These are phyloP conservation scores for Enteromius afrohamiltoni DNA, from an alignment of 2,797 vertebrate species.

Conservation along the genomic window DNA sequence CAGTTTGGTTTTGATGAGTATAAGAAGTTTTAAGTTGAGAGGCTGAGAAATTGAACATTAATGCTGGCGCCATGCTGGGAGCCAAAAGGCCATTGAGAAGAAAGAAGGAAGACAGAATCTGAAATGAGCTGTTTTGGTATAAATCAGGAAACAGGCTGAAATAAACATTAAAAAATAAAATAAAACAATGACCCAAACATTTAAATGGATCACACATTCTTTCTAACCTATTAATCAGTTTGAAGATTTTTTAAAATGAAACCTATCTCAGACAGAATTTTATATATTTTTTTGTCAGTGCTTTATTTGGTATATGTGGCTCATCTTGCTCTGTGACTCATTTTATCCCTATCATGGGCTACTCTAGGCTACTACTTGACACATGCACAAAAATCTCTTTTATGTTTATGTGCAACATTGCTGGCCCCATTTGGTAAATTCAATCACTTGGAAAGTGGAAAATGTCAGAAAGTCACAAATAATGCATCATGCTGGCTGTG, in stretches of 20 bases:
- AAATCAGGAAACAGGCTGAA: neutral
- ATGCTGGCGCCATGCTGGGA: constrained; percentile 34
- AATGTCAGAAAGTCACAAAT: constrained; percentile 59
- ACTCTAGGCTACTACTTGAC: neutral
- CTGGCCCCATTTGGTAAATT: constrained; percentile 54
- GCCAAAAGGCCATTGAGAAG: constrained; percentile 37
- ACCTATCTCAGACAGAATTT: neutral
- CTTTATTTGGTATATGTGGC: neutral
- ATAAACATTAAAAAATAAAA: neutral
- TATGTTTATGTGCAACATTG: constrained; percentile 2
- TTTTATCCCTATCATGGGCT: neutral
- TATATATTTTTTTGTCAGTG: neutral
- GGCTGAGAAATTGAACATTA: constrained; percentile 52
- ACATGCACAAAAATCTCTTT: constrained; percentile 8
- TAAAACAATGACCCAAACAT: neutral
- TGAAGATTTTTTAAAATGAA: neutral
- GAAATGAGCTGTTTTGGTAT: constrained; percentile 45
- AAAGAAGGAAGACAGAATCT: constrained; percentile 43
- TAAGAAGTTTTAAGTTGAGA: constrained; percentile 43
- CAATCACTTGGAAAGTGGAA: constrained; percentile 56
- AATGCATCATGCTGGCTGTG: constrained; percentile 49
- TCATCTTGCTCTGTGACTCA: neutral
- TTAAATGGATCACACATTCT: neutral
- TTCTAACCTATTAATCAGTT: neutral
- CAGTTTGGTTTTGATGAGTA: constrained; percentile 47